phyloP scores from a whole-genome alignment of 2,113 vertebrate species.

The Actenoides lindsayi region DNA sequence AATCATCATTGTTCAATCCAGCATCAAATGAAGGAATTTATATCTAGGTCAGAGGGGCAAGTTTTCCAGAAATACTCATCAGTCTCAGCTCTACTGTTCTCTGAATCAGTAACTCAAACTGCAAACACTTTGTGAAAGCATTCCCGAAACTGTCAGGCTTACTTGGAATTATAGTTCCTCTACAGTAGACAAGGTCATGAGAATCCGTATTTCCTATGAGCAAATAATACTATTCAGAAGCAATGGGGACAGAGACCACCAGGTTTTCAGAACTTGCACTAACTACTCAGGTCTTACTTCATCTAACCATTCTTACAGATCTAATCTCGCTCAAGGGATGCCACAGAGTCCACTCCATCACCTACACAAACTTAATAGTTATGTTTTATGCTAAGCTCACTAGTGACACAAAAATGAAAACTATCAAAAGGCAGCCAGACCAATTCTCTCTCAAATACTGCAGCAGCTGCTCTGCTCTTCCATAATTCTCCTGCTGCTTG shows the following conservation, averaged over 20 bases:
- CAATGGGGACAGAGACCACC: not conserved
- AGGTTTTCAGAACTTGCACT: not conserved
- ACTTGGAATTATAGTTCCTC: not conserved
- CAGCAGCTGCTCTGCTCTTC: not conserved
- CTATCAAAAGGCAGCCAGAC: not conserved
- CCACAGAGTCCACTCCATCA: not conserved
- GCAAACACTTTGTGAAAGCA: not conserved
- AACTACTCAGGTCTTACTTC: not conserved
- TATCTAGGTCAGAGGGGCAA: not conserved
- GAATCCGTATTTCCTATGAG: not conserved
- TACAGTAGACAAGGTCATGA: not conserved
- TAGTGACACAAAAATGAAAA: not conserved
- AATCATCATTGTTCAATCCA: not conserved
- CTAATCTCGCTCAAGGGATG: not conserved
- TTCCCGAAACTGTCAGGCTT: not conserved
- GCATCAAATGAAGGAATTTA: not conserved
- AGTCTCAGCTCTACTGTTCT: rapidly evolving
- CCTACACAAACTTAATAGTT: not conserved
- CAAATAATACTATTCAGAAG: not conserved
- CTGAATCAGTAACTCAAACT: not conserved
- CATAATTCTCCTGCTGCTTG: not conserved
- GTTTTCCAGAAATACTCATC: not conserved
- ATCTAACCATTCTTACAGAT: not conserved
- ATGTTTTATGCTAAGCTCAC: not conserved
- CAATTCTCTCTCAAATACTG: not conserved